Conservation (phyloP, 2,113 vertebrate genomes). For the Nanorana parkeri region DNA sequence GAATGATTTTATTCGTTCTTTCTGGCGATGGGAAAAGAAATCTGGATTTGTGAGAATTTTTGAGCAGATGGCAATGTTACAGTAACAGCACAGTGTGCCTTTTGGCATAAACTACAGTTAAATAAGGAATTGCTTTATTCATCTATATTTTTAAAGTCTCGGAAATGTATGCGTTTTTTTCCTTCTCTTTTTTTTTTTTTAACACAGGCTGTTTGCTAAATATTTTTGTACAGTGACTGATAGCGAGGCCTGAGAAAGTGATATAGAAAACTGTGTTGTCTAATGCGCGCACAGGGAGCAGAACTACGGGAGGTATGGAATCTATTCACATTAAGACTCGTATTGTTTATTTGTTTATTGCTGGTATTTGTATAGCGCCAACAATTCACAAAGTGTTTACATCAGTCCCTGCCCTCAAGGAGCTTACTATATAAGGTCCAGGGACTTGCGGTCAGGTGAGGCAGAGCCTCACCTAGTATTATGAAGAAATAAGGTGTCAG, state of each 20-base stretch:
- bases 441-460: too few species aligned
- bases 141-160: conserved; percentile 42
- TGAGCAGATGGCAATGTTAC: conserved; percentile 52
- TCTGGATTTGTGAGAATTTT: conserved; percentile 54
- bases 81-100: conserved; percentile 53
- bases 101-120: conserved; percentile 51
- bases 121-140: conserved; percentile 54
- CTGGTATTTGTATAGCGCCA: too few species aligned
- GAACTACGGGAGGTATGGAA: too few species aligned
- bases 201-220: conserved; percentile 51
- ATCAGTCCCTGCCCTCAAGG: too few species aligned
- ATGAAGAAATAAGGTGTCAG: too few species aligned
- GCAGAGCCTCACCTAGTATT: too few species aligned
- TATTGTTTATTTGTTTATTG: too few species aligned
- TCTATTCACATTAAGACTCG: too few species aligned
- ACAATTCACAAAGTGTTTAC: too few species aligned
- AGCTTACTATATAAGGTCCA: too few species aligned
- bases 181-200: conserved; percentile 42
- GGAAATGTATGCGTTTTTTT: conserved; percentile 43
- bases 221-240: conserved; percentile 45
- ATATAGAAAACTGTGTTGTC: conserved; percentile 1
- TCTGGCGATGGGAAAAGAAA: conserved; percentile 46
- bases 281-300: neutral
- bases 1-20: conserved; percentile 35
- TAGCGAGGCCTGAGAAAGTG: neutral